Evolutionary conservation across 2,888 invertebrate species (phyloP), one percentile per base, ranked within the genome.

Genomic region (Ametastegia equiseti): DNA sequence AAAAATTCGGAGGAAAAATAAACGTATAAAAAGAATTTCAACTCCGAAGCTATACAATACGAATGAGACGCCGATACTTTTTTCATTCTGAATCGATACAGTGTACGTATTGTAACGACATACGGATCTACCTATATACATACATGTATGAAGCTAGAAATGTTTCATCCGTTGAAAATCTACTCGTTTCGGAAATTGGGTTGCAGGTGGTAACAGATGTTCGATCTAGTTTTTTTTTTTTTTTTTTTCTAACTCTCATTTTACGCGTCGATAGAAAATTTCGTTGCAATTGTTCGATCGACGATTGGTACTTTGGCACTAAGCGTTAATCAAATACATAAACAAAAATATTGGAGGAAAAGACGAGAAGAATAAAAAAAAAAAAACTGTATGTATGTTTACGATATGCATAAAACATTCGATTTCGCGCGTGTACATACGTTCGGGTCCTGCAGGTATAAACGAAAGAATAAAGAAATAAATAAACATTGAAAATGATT

Each of bases 351-450:
- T 19, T 13, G 57, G 33, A 15, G 19, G 33, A 73, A 2, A 73
- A 39, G 9, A 39, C 27, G 9, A 69, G 27, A 47, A 30, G 3
- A 27, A 27, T 33, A 42, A 19, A 42, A 42, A 60, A 9, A 7
- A 57, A 42, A 6, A 42, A 60, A 78, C 60, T 27, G 2, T 30
- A 78, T 60, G 13, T 78, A 78, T 23, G 30, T 60, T 4, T 15
- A 60, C 78, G 30, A 42, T 63, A 78, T 78, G 63, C 78, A 78
- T 78, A 78, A 78, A 78, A 78, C 60, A 78, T 78, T 39, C 45
- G 60, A 78, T n/a, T n/a, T n/a, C 27, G 63, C 78, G n/a, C 45
- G 78, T 63, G 42, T 78, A 27, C 42, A 60, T 42, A 42, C 42
- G 45, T 78, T 42, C 78, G 45, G 77, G 78, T 36, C n/a, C n/a